Base-by-base conservation (phyloP, 23 tunicate species). In the Ascidia mentula region DNA sequence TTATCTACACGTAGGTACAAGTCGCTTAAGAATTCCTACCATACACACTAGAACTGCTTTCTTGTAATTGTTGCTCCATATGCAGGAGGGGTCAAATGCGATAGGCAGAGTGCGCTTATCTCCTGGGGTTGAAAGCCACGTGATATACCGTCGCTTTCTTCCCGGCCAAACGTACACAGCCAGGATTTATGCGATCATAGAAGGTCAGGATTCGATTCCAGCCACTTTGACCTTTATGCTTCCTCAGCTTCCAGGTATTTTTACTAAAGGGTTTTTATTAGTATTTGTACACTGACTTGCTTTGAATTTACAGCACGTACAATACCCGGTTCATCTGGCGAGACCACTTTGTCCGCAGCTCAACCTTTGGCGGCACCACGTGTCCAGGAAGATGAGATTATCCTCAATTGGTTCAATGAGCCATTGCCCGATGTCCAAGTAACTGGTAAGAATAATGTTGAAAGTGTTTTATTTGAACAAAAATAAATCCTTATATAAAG, bases 341-440 rank as follows among this genome's bases (percentile, higher is more conserved):
- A 70, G 32, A 70, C 74, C 0, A 79, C 53, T 6, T 30, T 45
- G 9, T 38, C 83, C 1, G 74, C 46, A 2, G 45, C 74, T 9
- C 83, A 79, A 38, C 83, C 83, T 37, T 36, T 79, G 38, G 83
- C 53, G 46, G 4, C 79, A 24, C 79, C 79, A 32, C 86, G 86
- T 36, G 33, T 45, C 1, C 59, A 72, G 18, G 75, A 40, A 75
- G 53, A 61, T 28, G 69, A 59, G 0, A 69, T 83, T 40, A 46
- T 32, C 32, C 46, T 83, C n/a, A 83, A 39, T 24, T 83, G 87
- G 87, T 26, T 12, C 22, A 37, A 75, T 2, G 37, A 75, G 24
- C 87, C 87, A 31, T 60, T 82, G 24, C 35, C 32, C 18, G 74
- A 73, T 60, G 37, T 60, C 26, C 72, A 82, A 40, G 77, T 80